Base-by-base conservation (phyloP, 2,113 vertebrate genomes). In the Elanoides forficatus region DNA sequence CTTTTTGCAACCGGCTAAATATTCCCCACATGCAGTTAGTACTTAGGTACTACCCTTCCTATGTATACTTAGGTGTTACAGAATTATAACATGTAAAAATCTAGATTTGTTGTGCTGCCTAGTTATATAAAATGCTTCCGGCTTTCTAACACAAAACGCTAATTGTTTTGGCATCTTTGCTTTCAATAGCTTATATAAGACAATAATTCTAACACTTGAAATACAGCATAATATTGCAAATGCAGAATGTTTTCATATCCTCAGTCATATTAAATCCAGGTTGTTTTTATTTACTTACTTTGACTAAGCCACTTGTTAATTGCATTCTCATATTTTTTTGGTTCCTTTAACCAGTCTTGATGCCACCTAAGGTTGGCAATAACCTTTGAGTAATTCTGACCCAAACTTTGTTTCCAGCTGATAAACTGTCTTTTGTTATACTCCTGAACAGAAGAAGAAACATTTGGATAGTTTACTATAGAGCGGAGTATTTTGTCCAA, bases 301-400 rank as follows among this genome's bases (percentile, higher is more conserved):
- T 58, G 56, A 59, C 36, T 15, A 66, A 99, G 98, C 99, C 99
- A 99, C 30, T 84, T 95, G 8, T 99, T 94, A 93, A 99, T 98
- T 30, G 98, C 98, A 88, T 71, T 96, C 95, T 99, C 98, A 8
- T 99, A 98, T 66, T 95, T 97, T 47, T 88, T 83, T 4, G 87
- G 97, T 88, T 99, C 95, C 91, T 98, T 98, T 90, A 98, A 98
- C 99, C 99, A 99, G 95, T 99, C 99, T n/a, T 98, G 81, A 95
- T 99, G 98, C 99, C 99, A 99, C 66, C 99, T 98, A 45, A 99
- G 99, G 88, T 98, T 98, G 34, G 98, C 98, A 90, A 99, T 99
- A 63, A 98, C 95, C 56, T 97, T 96, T 66, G 98, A 99, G 93
- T 99, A 99, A 97, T 99, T 99, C 47, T 93, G 96, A 34, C 99